Evolutionary conservation across 2,113 vertebrate genomes (phyloP), one percentile per base, ranked within the genome.

Genomic region (Laticauda laticaudata): DNA sequence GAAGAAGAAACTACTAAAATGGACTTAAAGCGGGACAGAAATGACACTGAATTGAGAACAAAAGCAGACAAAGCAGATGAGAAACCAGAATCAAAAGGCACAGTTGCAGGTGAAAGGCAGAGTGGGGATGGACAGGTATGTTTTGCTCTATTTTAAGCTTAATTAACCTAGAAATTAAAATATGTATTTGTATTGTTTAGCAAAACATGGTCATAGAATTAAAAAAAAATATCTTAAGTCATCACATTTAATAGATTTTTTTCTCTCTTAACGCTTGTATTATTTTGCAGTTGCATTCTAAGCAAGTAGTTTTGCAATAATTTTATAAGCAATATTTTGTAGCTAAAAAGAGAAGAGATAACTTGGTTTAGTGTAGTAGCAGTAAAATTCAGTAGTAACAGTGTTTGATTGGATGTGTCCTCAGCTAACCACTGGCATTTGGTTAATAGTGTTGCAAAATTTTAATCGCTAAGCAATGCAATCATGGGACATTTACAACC

Each of bases 101-200:
- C 97, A 0, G 97, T 99, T 15, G 98, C 98, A 0, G 99, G 99
- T 88, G 99, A 99, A 96, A 97, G 99, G 75, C 99, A 99, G 89
- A 99, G 99, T 26, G 99, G 99, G 0, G 99, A 99, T 0, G 99
- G 99, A 88, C 99, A 99, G 98, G 99, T 99, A 18, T 57, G 4
- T 2, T 55, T 55, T 55, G 34, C 34, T 43, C 2, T 48, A 75
- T 54, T 23, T 26, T 87, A 12, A 90, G 43, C 34, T 53, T 34
- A 92, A 34, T 55, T n/a, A 92, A 18, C 54, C 20, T 92, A 21
- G 59, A 43, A 56, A 54, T 48, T 56, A 34, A 61, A 61, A 48
- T 43, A 81, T 20, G 34, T 81, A 81, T 24, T 90, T 69, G 23
- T 53, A 34, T 53, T 51, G 26, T 90, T 64, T 45, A 64, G 29